Base-by-base conservation (phyloP, 2,797 vertebrate species). In the Prunella strophiata region DNA sequence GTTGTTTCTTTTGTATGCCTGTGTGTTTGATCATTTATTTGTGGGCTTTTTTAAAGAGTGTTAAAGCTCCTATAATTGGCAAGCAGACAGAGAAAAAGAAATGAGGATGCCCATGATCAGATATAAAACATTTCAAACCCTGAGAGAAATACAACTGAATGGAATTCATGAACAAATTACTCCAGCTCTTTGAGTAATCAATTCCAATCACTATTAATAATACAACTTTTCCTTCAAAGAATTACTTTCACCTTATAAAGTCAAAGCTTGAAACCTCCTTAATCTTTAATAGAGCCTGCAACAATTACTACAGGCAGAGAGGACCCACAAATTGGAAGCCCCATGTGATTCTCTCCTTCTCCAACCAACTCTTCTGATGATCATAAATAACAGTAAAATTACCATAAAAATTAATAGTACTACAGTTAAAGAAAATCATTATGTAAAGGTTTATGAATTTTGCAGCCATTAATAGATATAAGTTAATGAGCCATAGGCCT, bases 391-490 rank as follows among this genome's bases (percentile, higher is more conserved):
- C 71, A 91, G 77, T 91, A 96, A 96, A 95, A 94, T 85, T 84
- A 93, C 43, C 77, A 94, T 97, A 96, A 96, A 95, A 96, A 92
- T 91, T 95, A 97, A 97, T 94, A 93, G 84, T 76, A 85, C 93
- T 76, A 74, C 91, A 93, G 84, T 97, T 96, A 93, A 96, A 95
- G 91, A 96, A 97, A 96, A 96, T 96, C 95, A 95, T 97, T 97
- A 96, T 81, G 94, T 96, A 97, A 97, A 96, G 93, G 96, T 97
- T 95, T 96, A 96, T 95, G 96, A 96, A 97, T 97, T 97, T 93
- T 95, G 95, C 91, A 94, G 91, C 80, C 86, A 85, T 94, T 89
- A 96, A 97, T 95, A 96, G 94, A 83, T 57, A 21, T 70, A 95
- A 97, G 91, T 94, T 96, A 96, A 97, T 59, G 94, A 96, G 81